These are phyloP conservation scores for Cremastinae sp. DNA, from an alignment of 2,888 invertebrate species.

Conservation along the genomic window DNA sequence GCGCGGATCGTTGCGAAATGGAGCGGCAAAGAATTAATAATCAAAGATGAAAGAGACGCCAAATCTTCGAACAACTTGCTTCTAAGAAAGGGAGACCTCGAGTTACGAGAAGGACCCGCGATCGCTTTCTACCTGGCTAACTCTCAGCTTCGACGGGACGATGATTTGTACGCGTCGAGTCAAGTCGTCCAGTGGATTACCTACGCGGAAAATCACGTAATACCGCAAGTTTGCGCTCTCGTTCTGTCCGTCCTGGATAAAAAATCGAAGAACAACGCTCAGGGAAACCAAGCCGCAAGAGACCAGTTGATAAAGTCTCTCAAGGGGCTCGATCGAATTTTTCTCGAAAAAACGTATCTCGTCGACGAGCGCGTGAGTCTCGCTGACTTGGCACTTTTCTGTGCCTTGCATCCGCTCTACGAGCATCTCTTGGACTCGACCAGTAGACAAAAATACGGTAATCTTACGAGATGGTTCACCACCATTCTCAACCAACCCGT, in stretches of 20 bases:
- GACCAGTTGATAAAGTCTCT: constrained; percentile 71
- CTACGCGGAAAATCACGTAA: constrained; percentile 77
- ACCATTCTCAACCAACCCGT: constrained; percentile 78
- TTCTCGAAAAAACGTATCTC: constrained; percentile 78
- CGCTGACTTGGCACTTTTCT: constrained; percentile 79
- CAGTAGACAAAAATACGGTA: constrained; percentile 70
- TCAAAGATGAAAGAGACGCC: constrained; percentile 46
- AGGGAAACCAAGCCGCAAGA: constrained; percentile 64
- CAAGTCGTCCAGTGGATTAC: constrained; percentile 80
- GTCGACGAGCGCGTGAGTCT: constrained; percentile 79
- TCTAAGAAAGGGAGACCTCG: constrained; percentile 66
- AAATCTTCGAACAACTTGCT: constrained; percentile 51
- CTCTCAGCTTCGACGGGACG: constrained; percentile 71
- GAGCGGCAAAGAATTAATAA: constrained; percentile 68
- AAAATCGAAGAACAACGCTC: constrained; percentile 27
- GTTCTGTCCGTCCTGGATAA: constrained; percentile 64
- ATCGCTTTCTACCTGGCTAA: constrained; percentile 77
- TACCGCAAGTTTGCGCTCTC: constrained; percentile 74
- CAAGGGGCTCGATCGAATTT: constrained; percentile 71
- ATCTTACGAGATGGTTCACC: constrained; percentile 79
- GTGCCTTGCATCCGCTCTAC: constrained; percentile 76
- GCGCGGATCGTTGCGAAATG: constrained; percentile 73
- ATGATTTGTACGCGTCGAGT: constrained; percentile 70
- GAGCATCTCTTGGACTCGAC: constrained; percentile 71
- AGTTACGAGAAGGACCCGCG: constrained; percentile 73